These are phyloP conservation scores for Eumerus sabulonum DNA, from an alignment of 2,888 invertebrate genomes.

Conservation along the genomic window DNA sequence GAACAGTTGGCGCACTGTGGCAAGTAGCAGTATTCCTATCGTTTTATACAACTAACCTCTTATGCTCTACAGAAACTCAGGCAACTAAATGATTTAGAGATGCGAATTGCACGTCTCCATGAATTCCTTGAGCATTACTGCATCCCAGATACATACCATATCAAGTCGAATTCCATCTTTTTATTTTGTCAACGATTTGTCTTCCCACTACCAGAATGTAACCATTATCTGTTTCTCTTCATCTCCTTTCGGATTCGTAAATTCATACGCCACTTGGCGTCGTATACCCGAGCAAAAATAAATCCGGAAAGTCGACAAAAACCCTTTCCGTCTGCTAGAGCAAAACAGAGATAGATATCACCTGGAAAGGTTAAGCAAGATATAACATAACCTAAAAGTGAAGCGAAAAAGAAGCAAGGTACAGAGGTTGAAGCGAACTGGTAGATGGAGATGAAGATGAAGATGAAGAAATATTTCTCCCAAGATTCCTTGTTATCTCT, in stretches of 20 bases:
- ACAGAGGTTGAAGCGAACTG: background rate
- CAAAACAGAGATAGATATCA: background rate
- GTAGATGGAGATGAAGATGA: background rate
- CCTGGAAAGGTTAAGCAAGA: slow-evolving; percentile 19
- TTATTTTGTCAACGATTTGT: slow-evolving; percentile 7
- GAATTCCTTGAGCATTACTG: no score
- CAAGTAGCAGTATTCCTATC: no score
- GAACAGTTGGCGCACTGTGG: no score
- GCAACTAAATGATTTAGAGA: no score
- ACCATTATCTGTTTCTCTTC: background rate
- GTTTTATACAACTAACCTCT: no score
- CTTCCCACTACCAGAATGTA: background rate
- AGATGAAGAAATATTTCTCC: slow-evolving; percentile 31
- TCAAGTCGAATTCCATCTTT: background rate
- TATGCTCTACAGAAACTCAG: no score
- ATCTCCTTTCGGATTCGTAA: slow-evolving; percentile 19
- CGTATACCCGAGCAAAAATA: slow-evolving; percentile 23
- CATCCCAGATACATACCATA: no score
- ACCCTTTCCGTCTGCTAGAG: background rate
- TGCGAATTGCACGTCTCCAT: no score
- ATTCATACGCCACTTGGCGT: slow-evolving; percentile 22
- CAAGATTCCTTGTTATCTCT: slow-evolving; percentile 33
- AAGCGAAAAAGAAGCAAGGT: background rate
- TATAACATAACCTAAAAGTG: slow-evolving; percentile 39
- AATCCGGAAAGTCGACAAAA: no score